Evolutionary conservation across 92 coral and sea anemone genomes (phyloP), one percentile per base, ranked within the genome.

Genomic region (Porites evermanni): DNA sequence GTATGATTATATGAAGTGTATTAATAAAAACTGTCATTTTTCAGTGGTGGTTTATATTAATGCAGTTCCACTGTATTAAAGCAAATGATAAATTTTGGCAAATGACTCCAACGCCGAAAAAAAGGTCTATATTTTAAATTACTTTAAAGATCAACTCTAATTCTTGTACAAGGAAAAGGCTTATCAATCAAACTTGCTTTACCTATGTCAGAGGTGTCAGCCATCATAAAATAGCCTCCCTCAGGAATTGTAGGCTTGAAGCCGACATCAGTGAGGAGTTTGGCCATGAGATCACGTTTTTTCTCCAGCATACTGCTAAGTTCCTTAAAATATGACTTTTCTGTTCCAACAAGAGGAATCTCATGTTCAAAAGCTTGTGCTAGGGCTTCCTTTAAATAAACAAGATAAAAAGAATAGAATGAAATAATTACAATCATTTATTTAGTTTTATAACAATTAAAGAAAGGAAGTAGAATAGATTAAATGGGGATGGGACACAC

Each of bases 151-250:
- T 38, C 47, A 38, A 38, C 44, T 38, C 44, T 38, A 38, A 38
- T 38, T 38, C 0, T 38, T 38, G 47, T 38, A 4, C 5, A 4
- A 3, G 47, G 6, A 38, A 38, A 38, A 38, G 47, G 47, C 47
- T 38, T 38, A 38, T 38, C 47, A 38, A 4, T 38, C 47, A 38
- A 38, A 38, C 47, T 38, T 38, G 47, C 47, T 38, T 65, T 52
- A 85, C 88, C 91, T 21, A 92, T 87, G 52, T 86, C 88, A 11
- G 99, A 93, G 29, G 98, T 83, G 79, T 95, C 98, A 8, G 97
- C 97, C 98, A 97, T 93, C 93, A 97, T 93, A 66, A 97, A 97
- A 70, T 97, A 97, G 29, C 99, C 99, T 23, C 99, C 99, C 51
- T 97, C 92, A 1, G 99, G 99, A 16, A 95, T 88, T 1, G 91